Base-by-base conservation (phyloP, 2,888 invertebrate species). In the Campoplex nolae region DNA sequence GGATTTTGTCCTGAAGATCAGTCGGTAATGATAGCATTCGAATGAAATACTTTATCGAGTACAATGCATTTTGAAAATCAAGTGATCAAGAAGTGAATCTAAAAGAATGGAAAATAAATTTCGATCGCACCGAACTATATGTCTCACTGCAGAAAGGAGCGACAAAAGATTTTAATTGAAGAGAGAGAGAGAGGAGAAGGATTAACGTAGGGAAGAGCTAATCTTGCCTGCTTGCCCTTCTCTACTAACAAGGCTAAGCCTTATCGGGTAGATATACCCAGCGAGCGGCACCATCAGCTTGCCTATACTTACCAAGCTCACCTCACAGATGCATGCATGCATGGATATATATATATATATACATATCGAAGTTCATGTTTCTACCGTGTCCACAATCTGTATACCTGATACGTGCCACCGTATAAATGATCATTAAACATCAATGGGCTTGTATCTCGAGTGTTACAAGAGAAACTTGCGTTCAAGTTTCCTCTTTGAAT, bases 191-290 rank as follows among this genome's bases (percentile, higher is more conserved):
- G 23, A 23, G 23, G 0, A 23, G 23, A 23, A 23, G 65, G 32
- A 32, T 45, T n/a, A 51, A 58, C 23, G 35, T 42, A 51, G 68
- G 28, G 56, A 58, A 16, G 77, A 65, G 65, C 83, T 77, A 83
- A 83, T 84, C 84, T 79, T 56, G 68, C 79, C 67, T 68, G 67
- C 78, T 74, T 74, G 67, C 38, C 74, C 78, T 67, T 79, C 73
- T 23, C n/a, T 54, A 42, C 78, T 84, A 84, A 79, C 78, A 79
- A 79, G 74, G 67, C 78, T 84, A 67, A 84, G 78, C 79, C 84
- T 84, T 74, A 84, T 84, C 84, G 70, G 80, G 80, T 84, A 75
- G 56, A 74, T 75, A 68, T 79, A 79, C 45, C 13, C 42, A 51
- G 23, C 58, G 67, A 73, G 56, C 51, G 73, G 28, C 67, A 42